A percentile compares a stretch with the other conserved stretches of the same genome.
Conservation (phyloP, 1,140 invertebrate genomes). For the Aplysia californica region DNA sequence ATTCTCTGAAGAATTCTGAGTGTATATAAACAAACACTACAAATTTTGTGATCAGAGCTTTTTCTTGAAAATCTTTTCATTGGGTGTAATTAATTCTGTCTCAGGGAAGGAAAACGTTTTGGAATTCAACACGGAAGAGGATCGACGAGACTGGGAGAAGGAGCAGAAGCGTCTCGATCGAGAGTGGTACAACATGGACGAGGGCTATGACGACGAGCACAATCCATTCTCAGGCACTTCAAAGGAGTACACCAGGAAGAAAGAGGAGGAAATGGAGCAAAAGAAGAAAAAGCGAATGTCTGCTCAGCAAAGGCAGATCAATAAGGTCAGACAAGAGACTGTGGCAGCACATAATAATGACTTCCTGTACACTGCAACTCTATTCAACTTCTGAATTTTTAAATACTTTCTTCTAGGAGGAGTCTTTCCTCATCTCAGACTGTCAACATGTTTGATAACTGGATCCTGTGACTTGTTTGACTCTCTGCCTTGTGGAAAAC, state of each 20-base stretch:
- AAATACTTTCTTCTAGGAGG: no score
- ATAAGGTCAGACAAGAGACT: conserved; percentile 74
- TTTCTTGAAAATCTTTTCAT: no score
- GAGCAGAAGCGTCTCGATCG: conserved; percentile 93
- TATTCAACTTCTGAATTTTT: no score
- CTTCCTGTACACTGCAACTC: no score
- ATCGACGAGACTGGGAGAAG: conserved; percentile 86
- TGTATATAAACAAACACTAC: no score
- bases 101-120: conserved; percentile 32
- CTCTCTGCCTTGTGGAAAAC: no score
- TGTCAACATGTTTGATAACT: no score
- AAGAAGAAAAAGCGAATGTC: conserved; percentile 91
- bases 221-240: conserved; percentile 93
- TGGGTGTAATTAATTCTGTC: no score
- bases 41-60: no score
- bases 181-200: conserved; percentile 97
- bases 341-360: background rate
- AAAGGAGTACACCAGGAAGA: conserved; percentile 89
- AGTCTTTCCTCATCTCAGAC: no score
- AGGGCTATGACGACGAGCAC: conserved; percentile 90
- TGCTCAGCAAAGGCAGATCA: conserved; percentile 91
- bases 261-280: conserved; percentile 92
- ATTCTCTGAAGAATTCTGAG: no score
- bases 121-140: conserved; percentile 66
- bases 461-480: no score